Evolutionary conservation across 2,113 vertebrate species (phyloP), one percentile per base, ranked within the genome.

Genomic region (Cryptotis parvus): DNA sequence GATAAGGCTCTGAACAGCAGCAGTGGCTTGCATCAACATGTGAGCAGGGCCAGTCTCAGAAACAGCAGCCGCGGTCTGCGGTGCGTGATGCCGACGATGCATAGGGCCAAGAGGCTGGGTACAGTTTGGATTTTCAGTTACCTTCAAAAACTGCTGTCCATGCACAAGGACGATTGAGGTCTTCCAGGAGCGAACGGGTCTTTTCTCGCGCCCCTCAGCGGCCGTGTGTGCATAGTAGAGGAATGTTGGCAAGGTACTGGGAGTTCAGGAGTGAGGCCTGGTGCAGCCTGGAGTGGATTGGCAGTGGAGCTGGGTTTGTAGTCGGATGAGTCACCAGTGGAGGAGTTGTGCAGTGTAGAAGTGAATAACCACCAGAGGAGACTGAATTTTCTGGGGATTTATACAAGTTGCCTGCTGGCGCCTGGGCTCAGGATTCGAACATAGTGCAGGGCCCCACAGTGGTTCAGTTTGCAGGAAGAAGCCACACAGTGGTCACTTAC

Each of bases 101-200:
- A n/a, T n/a, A n/a, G n/a, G 69, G 63, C 95, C 94, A 84, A 87
- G 87, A 95, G 87, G 81, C 88, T 95, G 91, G 82, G 72, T 93
- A 83, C 86, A 84, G 39, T 61, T 88, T 49, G 45, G 63, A 94
- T 84, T 95, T 75, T 66, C 90, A 95, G 74, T 96, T 95, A 91
- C 83, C 93, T 52, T 10, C 91, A 93, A 91, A 91, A 90, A 72
- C 95, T 96, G n/a, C n/a, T 82, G 49, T 93, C 45, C 89, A 84
- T 84, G 69, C 72, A 63, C 37, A 76, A 91, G 80, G 92, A 86
- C 35, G 88, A 18, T 79, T 74, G 89, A 85, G 92, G 93, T 89
- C 55, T 63, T 90, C 91, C 69, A 92, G 73, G 87, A 84, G 15
- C 68, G 72, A 10, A 26, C 33, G 83, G 16, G 39, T 84, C 1